Evolutionary conservation across 2,888 invertebrate species (phyloP).

Genomic region (Macrophya alboannulata): DNA sequence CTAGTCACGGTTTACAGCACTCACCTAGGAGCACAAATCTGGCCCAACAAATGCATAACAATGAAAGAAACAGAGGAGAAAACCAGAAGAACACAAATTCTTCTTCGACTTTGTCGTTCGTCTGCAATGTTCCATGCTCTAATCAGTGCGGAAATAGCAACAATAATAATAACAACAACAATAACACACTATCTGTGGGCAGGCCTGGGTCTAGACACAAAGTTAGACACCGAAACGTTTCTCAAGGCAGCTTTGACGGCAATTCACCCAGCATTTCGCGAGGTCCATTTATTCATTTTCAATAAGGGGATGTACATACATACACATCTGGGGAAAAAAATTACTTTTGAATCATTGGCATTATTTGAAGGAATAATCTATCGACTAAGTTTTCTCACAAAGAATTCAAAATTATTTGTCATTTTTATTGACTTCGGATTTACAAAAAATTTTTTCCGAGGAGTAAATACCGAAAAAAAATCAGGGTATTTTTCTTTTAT

Average conservation of each 20-base stretch:
- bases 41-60: conserved; percentile 70
- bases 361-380: too few species aligned
- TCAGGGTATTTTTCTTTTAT: neutral
- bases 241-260: conserved; percentile 79
- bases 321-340: too few species aligned
- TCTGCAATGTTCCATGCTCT: conserved; percentile 75
- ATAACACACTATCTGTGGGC: conserved; percentile 70
- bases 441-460: too few species aligned
- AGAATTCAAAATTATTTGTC: too few species aligned
- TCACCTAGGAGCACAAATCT: conserved; percentile 73
- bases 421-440: too few species aligned
- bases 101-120: conserved; percentile 17
- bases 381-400: too few species aligned
- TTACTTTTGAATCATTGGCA: too few species aligned
- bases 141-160: conserved; percentile 71
- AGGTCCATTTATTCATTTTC: conserved; percentile 74
- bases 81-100: conserved; percentile 58
- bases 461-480: neutral
- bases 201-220: conserved; percentile 77
- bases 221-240: conserved; percentile 79
- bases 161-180: conserved; percentile 59
- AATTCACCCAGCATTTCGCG: conserved; percentile 81
- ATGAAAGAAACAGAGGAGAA: conserved; percentile 72
- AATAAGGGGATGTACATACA: neutral
- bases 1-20: conserved; percentile 68